A percentile compares a stretch with the other conserved stretches of the same genome.
Evolutionary conservation across 2,888 invertebrate species (phyloP).

Genomic region (Zhengitettix transpicula): DNA sequence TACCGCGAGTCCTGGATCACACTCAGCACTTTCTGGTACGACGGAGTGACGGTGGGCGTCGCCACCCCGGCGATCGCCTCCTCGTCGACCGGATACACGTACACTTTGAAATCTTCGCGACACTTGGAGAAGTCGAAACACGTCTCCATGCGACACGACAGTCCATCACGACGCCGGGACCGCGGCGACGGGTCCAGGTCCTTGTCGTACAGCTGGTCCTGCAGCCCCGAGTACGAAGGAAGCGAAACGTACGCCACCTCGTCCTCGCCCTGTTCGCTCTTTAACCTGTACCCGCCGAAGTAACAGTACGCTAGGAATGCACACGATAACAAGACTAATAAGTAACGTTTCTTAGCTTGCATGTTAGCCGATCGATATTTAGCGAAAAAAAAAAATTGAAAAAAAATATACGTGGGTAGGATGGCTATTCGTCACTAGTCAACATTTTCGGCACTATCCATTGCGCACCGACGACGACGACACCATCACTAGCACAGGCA

Average conservation of each 20-base stretch:
- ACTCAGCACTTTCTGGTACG: conserved; percentile 84
- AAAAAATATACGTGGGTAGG: no score
- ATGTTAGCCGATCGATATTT: conserved; percentile 25
- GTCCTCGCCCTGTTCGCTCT: conserved; percentile 25
- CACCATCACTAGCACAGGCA: no score
- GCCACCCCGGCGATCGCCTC: conserved; percentile 36
- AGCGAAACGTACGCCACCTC: neutral
- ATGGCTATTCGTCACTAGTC: no score
- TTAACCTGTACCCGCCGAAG: conserved; percentile 57
- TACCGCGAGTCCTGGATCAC: conserved; percentile 81
- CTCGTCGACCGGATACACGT: conserved; percentile 61
- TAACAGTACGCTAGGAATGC: conserved; percentile 64
- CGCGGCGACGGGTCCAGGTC: neutral
- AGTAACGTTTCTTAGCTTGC: conserved; percentile 76
- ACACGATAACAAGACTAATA: conserved; percentile 57
- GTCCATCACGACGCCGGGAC: neutral
- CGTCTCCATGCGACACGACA: conserved; percentile 74
- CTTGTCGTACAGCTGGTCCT: neutral
- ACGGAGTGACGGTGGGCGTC: conserved; percentile 42
- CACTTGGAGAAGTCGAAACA: conserved; percentile 87
- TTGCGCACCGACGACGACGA: no score
- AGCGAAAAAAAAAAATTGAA: no score
- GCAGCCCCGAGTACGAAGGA: neutral
- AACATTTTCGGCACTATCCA: no score
- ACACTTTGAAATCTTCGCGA: conserved; percentile 54